These are phyloP conservation scores for Syngnathus typhle DNA, from an alignment of 2,113 vertebrate genomes.

Conservation along the genomic window DNA sequence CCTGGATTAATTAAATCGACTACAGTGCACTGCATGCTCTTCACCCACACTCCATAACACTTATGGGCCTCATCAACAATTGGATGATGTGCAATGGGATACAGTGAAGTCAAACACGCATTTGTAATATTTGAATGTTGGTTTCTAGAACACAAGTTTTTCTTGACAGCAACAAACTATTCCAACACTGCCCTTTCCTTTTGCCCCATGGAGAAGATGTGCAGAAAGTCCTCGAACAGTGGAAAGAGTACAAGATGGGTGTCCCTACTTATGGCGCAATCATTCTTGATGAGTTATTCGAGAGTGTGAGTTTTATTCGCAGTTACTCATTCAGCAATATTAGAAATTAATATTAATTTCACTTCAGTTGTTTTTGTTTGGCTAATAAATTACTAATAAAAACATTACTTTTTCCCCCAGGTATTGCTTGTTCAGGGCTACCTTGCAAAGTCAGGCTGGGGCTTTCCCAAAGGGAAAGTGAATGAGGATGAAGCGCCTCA, in stretches of 20 bases:
- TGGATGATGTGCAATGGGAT: too few species aligned
- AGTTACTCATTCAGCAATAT: background rate
- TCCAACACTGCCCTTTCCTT: constrained; percentile 94
- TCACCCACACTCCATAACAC: too few species aligned
- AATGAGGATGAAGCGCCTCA: constrained; percentile 96
- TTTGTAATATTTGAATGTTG: background rate
- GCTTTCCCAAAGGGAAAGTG: constrained; percentile 97
- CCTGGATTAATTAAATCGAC: too few species aligned
- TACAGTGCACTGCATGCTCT: too few species aligned
- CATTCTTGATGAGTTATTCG: constrained; percentile 91
- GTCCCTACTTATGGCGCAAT: constrained; percentile 97
- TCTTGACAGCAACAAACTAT: constrained; percentile 82
- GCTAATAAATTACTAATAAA: too few species aligned
- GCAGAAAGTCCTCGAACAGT: constrained; percentile 91
- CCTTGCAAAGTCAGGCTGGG: constrained; percentile 96
- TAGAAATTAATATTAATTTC: background rate
- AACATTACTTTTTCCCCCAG: constrained; percentile 48
- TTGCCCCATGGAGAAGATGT: constrained; percentile 95
- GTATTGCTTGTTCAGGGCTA: constrained; percentile 94
- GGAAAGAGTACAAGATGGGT: constrained; percentile 99
- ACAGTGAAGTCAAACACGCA: too few species aligned
- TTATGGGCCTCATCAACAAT: too few species aligned
- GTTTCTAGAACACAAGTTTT: constrained; percentile 29
- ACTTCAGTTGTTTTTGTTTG: too few species aligned
- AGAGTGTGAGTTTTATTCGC: constrained; percentile 77